Percentiles rank a stretch among this genome's conserved stretches.
phyloP scores from a whole-genome alignment of 2,888 invertebrate genomes.

The Dilophus febrilis region DNA sequence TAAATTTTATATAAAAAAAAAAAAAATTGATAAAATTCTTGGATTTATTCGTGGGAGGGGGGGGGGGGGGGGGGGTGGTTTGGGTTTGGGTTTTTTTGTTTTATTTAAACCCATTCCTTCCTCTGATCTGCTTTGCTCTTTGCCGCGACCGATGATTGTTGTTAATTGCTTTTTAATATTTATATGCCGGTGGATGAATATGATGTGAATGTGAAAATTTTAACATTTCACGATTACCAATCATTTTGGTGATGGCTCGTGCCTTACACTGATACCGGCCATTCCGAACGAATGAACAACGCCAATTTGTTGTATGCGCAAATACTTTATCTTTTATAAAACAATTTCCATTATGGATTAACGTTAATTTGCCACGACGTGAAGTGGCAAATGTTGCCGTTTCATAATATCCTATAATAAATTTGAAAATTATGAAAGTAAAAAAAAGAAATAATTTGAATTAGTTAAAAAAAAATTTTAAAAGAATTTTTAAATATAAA shows the following conservation, averaged over 20 bases:
- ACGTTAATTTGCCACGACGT: neutral
- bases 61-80: no score
- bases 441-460: no score
- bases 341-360: neutral
- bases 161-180: no score
- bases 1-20: no score
- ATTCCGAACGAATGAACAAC: conserved; percentile 13
- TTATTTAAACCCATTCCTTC: no score
- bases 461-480: no score
- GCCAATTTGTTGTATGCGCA: conserved; percentile 12
- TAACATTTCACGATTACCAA: conserved; percentile 4
- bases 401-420: neutral
- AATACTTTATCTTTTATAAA: conserved; percentile 3
- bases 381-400: neutral
- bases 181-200: neutral
- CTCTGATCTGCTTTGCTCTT: no score
- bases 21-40: no score
- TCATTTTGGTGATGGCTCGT: conserved; percentile 13
- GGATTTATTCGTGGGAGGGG: no score
- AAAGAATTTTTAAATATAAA: no score
- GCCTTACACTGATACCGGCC: conserved; percentile 14
- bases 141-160: no score
- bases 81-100: no score
- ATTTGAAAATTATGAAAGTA: neutral
- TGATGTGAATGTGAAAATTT: neutral